Evolutionary conservation across 1,140 invertebrate genomes (phyloP).

Genomic region (Drosophila nasuta): DNA sequence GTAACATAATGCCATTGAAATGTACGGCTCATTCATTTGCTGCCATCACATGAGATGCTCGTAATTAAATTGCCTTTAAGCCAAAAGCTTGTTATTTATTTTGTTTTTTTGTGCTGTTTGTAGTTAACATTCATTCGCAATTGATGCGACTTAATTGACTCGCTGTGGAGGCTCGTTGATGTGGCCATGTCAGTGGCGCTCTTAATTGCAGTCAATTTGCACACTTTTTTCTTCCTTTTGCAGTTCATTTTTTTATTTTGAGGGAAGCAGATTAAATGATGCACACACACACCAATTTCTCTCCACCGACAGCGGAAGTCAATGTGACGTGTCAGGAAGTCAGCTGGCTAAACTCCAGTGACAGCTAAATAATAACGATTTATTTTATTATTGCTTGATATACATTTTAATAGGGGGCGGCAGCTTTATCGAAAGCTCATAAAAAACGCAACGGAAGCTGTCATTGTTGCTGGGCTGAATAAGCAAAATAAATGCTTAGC

Average conservation of each 20-base stretch:
- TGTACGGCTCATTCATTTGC: conserved; percentile 6
- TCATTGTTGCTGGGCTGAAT: not conserved
- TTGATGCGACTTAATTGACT: conserved; percentile 64
- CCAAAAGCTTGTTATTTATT: conserved; percentile 8
- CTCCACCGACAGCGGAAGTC: conserved; percentile 41
- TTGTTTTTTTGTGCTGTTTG: conserved; percentile 14
- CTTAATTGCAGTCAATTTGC: conserved; percentile 67
- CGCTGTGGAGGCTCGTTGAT: conserved; percentile 27
- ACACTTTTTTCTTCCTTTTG: conserved; percentile 9
- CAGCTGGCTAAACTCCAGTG: conserved; percentile 16
- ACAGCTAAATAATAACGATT: conserved; percentile 39
- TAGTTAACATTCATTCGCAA: conserved; percentile 63
- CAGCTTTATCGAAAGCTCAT: conserved; percentile 38
- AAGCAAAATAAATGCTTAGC: not conserved
- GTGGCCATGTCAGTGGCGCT: conserved; percentile 8
- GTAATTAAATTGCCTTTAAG: conserved; percentile 49
- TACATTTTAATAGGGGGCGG: conserved; percentile 39
- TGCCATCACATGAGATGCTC: conserved; percentile 16
- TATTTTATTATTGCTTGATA: conserved; percentile 45
- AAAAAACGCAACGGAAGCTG: not conserved
- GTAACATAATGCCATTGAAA: conserved; percentile 28
- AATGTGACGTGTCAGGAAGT: conserved; percentile 11
- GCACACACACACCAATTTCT: conserved; percentile 2
- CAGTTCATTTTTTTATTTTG: conserved; percentile 48
- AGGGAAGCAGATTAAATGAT: conserved; percentile 42